Evolutionary conservation across 2,888 invertebrate genomes (phyloP).

Genomic region (Eilema griseolum): DNA sequence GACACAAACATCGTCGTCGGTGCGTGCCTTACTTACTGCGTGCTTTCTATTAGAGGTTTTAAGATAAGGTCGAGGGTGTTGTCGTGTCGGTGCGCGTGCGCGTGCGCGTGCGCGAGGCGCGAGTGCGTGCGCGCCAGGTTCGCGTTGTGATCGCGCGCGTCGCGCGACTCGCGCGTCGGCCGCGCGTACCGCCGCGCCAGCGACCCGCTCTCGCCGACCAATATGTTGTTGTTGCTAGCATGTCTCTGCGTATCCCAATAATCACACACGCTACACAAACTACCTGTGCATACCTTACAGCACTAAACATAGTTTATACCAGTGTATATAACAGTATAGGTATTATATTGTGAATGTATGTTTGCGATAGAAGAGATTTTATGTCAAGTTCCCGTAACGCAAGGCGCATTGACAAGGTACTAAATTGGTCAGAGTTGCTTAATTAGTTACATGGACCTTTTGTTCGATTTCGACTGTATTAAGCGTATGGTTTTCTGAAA

Average conservation of each 20-base stretch:
- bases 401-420: slow-evolving; percentile 57
- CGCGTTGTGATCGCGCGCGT: slow-evolving; percentile 75
- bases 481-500: neutral
- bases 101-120: slow-evolving; percentile 67
- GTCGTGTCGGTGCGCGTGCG: slow-evolving; percentile 76
- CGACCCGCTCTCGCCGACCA: slow-evolving; percentile 83
- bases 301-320: slow-evolving; percentile 47
- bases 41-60: slow-evolving; percentile 87
- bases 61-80: slow-evolving; percentile 87
- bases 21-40: slow-evolving; percentile 84
- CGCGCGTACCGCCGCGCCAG: slow-evolving; percentile 82
- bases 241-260: slow-evolving; percentile 86
- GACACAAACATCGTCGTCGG: slow-evolving; percentile 70
- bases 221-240: slow-evolving; percentile 88
- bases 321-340: slow-evolving; percentile 32
- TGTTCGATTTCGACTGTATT: neutral
- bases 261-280: slow-evolving; percentile 78
- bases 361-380: slow-evolving; percentile 32
- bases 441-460: neutral
- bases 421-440: slow-evolving; percentile 53
- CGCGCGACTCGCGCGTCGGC: slow-evolving; percentile 71
- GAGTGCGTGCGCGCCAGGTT: slow-evolving; percentile 80
- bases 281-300: slow-evolving; percentile 71
- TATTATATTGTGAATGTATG: slow-evolving; percentile 20
- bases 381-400: slow-evolving; percentile 42